A percentile compares a stretch with the other conserved stretches of the same genome.
These are phyloP conservation scores for Phaetusa simplex DNA, from an alignment of 2,113 vertebrate species.

Conservation along the genomic window DNA sequence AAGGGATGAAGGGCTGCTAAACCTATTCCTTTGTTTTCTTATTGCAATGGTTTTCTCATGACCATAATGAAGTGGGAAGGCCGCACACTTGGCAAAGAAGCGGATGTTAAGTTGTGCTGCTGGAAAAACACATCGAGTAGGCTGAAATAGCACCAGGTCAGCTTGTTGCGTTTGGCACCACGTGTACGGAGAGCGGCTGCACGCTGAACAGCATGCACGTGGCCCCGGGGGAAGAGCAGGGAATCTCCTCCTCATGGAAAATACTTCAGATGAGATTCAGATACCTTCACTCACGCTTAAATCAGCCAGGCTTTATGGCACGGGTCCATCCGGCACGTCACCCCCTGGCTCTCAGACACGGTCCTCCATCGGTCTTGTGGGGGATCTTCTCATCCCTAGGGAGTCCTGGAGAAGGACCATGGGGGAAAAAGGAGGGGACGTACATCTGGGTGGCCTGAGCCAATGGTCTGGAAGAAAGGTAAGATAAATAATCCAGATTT, in stretches of 20 bases:
- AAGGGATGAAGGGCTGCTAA: not conserved
- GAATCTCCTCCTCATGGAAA: not conserved
- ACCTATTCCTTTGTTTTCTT: not conserved
- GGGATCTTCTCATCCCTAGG: not conserved
- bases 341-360: rapidly evolving
- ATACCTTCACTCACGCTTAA: rapidly evolving
- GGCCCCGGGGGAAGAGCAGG: not conserved
- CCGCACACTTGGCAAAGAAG: not conserved
- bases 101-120: not conserved
- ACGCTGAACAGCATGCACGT: rapidly evolving
- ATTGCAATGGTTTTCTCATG: not conserved
- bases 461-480: not conserved
- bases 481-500: not conserved
- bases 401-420: not conserved
- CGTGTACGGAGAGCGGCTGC: rapidly evolving
- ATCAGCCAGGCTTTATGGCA: not conserved
- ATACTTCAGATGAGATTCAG: rapidly evolving
- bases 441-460: not conserved
- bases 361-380: rapidly evolving
- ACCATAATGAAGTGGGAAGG: not conserved
- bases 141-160: not conserved
- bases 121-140: not conserved
- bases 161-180: not conserved
- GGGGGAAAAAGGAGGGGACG: rapidly evolving
- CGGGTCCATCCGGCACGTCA: rapidly evolving